Conservation (phyloP, 2,113 vertebrate species). For the Cyprinodon tularosa region DNA sequence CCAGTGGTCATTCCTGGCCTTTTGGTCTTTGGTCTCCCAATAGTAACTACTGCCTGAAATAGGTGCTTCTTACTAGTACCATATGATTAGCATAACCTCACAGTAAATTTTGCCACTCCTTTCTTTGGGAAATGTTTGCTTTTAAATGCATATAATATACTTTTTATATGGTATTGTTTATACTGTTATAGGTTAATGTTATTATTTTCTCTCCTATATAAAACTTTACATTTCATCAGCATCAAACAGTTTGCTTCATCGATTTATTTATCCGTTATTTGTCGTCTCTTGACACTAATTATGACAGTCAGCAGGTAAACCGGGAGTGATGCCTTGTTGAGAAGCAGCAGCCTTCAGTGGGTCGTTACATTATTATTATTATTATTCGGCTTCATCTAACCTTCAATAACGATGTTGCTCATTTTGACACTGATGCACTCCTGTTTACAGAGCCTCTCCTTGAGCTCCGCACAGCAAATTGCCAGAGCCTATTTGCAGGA, state of each 20-base stretch:
- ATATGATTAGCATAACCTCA: neutral
- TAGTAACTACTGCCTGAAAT: neutral
- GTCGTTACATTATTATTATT: constrained; percentile 26
- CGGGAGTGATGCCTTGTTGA: neutral
- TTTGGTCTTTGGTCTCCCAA: neutral
- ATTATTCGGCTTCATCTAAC: constrained; percentile 45
- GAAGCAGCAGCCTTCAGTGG: constrained; percentile 17
- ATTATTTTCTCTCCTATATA: neutral
- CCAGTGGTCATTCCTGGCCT: neutral
- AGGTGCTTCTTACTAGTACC: neutral
- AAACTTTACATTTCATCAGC: neutral
- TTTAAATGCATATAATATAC: neutral
- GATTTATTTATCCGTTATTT: neutral
- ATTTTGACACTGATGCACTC: constrained; percentile 37
- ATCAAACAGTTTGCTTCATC: neutral
- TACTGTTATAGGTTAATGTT: neutral
- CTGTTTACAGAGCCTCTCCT: constrained; percentile 21
- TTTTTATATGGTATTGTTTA: neutral
- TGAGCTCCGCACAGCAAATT: constrained; percentile 31
- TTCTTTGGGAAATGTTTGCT: neutral
- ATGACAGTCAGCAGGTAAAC: constrained; percentile 2
- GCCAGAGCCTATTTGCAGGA: constrained; percentile 40
- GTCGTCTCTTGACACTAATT: neutral
- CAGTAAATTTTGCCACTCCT: too few species aligned
- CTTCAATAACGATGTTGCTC: constrained; percentile 41